Evolutionary conservation across 1,140 invertebrate genomes (phyloP).

Genomic region (Pseudachorutes palmiensis): DNA sequence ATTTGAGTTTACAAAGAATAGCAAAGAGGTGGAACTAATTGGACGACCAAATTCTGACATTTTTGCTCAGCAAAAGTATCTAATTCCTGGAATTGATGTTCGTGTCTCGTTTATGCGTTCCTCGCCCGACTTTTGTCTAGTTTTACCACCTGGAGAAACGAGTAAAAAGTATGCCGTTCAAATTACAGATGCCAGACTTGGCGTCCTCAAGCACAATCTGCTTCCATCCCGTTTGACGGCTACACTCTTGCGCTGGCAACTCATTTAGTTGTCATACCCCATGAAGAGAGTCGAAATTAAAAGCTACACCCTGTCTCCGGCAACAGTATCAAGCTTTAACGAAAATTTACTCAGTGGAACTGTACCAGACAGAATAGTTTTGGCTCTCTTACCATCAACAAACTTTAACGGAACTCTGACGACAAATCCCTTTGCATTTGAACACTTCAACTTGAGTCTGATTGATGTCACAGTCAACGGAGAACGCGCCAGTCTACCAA

Average conservation of each 20-base stretch:
- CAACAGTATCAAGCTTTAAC: slow-evolving; percentile 10
- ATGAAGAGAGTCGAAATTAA: slow-evolving; percentile 29
- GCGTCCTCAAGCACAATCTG: slow-evolving; percentile 7
- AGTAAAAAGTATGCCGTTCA: not conserved
- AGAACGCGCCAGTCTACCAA: too few species aligned
- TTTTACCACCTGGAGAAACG: not conserved
- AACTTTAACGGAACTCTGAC: slow-evolving; percentile 19
- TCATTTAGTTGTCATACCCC: slow-evolving; percentile 19
- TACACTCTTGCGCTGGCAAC: not conserved
- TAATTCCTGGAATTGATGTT: slow-evolving; percentile 27
- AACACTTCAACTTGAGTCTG: slow-evolving; percentile 11
- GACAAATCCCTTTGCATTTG: slow-evolving; percentile 28
- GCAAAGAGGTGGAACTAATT: slow-evolving; percentile 34
- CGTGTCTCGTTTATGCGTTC: slow-evolving; percentile 10
- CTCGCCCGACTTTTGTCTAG: slow-evolving; percentile 18
- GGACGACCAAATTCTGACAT: slow-evolving; percentile 27
- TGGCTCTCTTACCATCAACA: slow-evolving; percentile 25
- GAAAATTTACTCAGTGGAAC: slow-evolving; percentile 27
- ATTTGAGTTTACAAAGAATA: slow-evolving; percentile 28
- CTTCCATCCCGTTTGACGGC: not conserved
- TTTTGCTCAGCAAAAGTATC: slow-evolving; percentile 20
- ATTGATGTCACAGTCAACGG: slow-evolving; percentile 27
- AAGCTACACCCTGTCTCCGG: slow-evolving; percentile 22
- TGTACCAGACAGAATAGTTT: slow-evolving; percentile 26
- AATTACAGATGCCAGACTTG: slow-evolving; percentile 17